A percentile compares a stretch with the other conserved stretches of the same genome.
Evolutionary conservation across 2,888 invertebrate species (phyloP).

Genomic region (Drosophila rellima): DNA sequence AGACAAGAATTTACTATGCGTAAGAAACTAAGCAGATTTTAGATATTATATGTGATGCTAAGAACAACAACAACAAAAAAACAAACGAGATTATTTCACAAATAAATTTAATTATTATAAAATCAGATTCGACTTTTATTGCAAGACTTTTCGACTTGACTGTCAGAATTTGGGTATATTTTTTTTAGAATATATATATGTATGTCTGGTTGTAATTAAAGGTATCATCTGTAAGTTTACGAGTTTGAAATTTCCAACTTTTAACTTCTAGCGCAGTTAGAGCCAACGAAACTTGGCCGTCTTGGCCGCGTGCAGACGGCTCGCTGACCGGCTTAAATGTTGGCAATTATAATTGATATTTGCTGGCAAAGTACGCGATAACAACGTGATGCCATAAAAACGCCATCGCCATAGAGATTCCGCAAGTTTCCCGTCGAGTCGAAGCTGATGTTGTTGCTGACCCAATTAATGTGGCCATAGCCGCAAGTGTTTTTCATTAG

Average conservation of each 20-base stretch:
- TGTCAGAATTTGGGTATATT: neutral
- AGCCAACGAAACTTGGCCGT: constrained; percentile 19
- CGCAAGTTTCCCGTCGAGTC: neutral
- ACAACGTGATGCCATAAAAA: constrained; percentile 57
- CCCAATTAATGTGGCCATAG: constrained; percentile 65
- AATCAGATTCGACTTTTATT: neutral
- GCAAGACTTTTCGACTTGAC: neutral
- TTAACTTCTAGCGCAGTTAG: neutral
- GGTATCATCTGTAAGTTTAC: constrained; percentile 10
- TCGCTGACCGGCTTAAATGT: constrained; percentile 33
- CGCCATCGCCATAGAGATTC: constrained; percentile 25
- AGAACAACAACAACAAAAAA: constrained; percentile 28
- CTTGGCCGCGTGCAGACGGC: constrained; percentile 28
- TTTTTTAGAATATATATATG: neutral
- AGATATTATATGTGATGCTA: constrained; percentile 72
- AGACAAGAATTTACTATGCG: constrained; percentile 70
- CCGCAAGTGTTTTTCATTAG: constrained; percentile 72
- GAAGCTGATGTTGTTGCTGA: constrained; percentile 27
- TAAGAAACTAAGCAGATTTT: constrained; percentile 67
- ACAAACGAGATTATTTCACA: constrained; percentile 54
- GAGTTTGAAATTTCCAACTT: constrained; percentile 10
- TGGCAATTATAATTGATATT: constrained; percentile 67
- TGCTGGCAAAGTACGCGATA: constrained; percentile 11
- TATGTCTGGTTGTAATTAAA: constrained; percentile 1
- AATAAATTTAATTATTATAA: constrained; percentile 31